Conservation (phyloP, 1,140 invertebrate genomes). For the Cyclina sinensis region DNA sequence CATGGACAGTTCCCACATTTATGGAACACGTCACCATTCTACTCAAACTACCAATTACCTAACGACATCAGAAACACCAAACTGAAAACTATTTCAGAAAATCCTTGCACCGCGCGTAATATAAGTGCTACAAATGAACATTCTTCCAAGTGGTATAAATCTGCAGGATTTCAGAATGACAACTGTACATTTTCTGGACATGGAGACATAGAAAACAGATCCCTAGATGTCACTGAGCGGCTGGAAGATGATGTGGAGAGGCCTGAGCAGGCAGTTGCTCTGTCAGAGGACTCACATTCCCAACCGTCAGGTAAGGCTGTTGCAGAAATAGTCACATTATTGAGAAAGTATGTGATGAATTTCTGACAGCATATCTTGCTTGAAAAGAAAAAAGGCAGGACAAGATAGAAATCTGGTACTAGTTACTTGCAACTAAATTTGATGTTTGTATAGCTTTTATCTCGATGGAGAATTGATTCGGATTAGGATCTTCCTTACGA, state of each 20-base stretch:
- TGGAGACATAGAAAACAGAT: not conserved
- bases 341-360: no score
- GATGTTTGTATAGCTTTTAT: no score
- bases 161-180: not conserved
- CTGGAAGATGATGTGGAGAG: not conserved
- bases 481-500: no score
- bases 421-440: no score
- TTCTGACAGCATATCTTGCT: no score
- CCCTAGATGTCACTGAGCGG: not conserved
- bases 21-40: slow-evolving; percentile 24
- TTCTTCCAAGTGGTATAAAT: not conserved
- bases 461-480: no score
- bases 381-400: no score
- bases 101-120: not conserved
- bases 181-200: not conserved
- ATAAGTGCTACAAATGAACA: not conserved
- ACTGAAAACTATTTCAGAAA: not conserved
- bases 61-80: not conserved
- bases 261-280: not conserved
- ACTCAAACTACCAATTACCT: slow-evolving; percentile 36
- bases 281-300: not conserved
- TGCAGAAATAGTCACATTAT: no score
- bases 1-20: slow-evolving; percentile 7
- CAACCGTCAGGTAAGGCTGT: not conserved
- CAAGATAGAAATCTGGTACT: no score